Conservation (phyloP, 2,888 invertebrate species). For the Lasioglossum pauxillum region DNA sequence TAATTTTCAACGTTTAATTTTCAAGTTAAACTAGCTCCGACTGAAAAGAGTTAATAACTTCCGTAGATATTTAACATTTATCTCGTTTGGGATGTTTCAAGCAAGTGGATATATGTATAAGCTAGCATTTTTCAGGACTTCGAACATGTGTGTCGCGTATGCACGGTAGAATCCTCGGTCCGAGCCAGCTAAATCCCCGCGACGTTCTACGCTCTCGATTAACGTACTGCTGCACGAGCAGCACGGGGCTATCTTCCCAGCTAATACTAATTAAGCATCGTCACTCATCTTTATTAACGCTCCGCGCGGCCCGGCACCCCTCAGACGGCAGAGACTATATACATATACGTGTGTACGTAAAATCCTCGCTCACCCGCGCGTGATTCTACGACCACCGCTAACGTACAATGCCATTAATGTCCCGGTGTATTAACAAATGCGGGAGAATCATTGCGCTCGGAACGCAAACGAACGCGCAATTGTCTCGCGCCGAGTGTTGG, state of each 20-base stretch:
- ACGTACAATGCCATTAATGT: constrained; percentile 29
- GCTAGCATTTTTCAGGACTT: background rate
- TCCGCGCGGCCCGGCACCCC: constrained; percentile 11
- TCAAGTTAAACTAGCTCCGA: too few relatives aligned
- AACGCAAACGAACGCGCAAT: constrained; percentile 2
- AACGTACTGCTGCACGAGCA: constrained; percentile 40
- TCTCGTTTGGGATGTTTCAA: background rate
- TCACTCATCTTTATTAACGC: constrained; percentile 70
- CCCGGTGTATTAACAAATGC: constrained; percentile 36
- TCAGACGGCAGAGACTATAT: constrained; percentile 18
- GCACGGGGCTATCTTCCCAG: constrained; percentile 49
- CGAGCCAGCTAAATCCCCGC: constrained; percentile 52
- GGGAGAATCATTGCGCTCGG: constrained; percentile 6
- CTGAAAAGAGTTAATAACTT: background rate
- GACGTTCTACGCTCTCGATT: constrained; percentile 56
- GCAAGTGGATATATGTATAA: background rate
- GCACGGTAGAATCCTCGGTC: constrained; percentile 43
- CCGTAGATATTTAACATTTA: background rate
- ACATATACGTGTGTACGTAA: constrained; percentile 6
- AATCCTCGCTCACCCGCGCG: constrained; percentile 31
- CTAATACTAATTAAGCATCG: constrained; percentile 68
- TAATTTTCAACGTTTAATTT: too few relatives aligned
- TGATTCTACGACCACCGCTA: constrained; percentile 17
- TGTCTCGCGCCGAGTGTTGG: background rate
- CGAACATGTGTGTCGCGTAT: background rate